These are phyloP conservation scores for Amphilophus citrinellus DNA, from an alignment of 2,113 vertebrate genomes.

Conservation along the genomic window DNA sequence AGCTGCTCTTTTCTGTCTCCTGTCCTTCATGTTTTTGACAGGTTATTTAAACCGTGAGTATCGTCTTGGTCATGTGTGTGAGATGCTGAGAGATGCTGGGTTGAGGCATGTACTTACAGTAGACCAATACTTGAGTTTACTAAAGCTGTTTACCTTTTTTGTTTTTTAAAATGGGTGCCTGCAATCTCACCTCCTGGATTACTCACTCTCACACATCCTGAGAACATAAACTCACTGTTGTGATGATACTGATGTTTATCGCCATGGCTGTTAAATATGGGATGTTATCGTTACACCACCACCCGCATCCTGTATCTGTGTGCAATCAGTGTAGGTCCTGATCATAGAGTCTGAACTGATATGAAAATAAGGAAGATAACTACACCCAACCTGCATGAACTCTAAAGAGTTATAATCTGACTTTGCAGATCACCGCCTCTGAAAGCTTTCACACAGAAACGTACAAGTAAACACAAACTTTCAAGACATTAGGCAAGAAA, in stretches of 20 bases:
- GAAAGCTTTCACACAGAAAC: not conserved
- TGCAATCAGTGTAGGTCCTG: constrained; percentile 9
- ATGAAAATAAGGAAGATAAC: constrained; percentile 15
- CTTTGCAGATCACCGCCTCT: not conserved
- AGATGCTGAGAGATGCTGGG: no score
- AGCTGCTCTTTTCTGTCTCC: constrained; percentile 13
- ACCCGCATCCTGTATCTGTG: constrained; percentile 13
- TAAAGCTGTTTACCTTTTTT: not conserved
- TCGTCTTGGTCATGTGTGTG: not conserved
- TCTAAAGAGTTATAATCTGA: not conserved
- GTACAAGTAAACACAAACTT: not conserved
- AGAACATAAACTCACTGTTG: not conserved
- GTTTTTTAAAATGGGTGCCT: not conserved
- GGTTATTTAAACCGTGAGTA: constrained; percentile 75
- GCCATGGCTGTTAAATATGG: not conserved
- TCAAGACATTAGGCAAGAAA: not conserved
- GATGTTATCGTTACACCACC: constrained; percentile 23
- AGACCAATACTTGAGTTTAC: not conserved
- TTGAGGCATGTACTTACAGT: constrained; percentile 20
- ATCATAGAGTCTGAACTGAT: constrained; percentile 11
- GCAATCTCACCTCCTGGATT: not conserved
- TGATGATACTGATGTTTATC: constrained; percentile 30
- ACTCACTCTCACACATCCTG: not conserved
- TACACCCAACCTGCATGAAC: constrained; percentile 5
- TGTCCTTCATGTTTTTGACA: constrained; percentile 42